Evolutionary conservation across 2,888 invertebrate genomes (phyloP), one percentile per base, ranked within the genome.

Genomic region (Ectemnius continuus): DNA sequence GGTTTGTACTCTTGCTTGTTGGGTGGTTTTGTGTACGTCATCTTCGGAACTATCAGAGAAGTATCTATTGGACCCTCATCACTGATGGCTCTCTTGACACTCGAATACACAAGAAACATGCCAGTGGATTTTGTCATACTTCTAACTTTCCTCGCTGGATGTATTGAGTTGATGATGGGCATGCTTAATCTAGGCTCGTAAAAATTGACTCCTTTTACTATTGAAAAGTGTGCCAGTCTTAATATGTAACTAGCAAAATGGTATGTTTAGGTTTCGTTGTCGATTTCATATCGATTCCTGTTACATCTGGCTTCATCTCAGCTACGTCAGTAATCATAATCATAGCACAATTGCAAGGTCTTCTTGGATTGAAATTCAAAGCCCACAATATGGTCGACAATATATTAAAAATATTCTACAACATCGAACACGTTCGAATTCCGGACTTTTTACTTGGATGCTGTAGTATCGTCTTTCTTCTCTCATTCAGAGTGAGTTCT

Each of bases 11-110:
- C 98, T 1, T 95, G 98, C 0, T 97, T 98, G 90, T 93, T 97
- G 91, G 97, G 97, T 89, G 84, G 88, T 88, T 95, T 98, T 85
- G 92, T 97, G 67, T 99, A 99, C 91, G 92, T 96, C 67, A 90
- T 97, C 83, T 94, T 98, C 85, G 98, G 98, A 56, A 97, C 97
- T 0, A 95, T 96, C 79, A 96, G 94, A 88, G 95, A 96, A 91
- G 96, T 96, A 2, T 96, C 96, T 0, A 96, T 97, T 80, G 97
- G 98, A n/a, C 98, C 98, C 0, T 98, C 98, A 0, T 97, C 97
- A 83, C 93, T 98, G 74, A 97, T 98, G 97, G 95, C 98, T 47
- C 92, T 98, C 65, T 92, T 98, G 85, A 96, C 96, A 46, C 92
- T 95, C 76, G 95, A 96, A 86, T 95, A 94, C 83, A 95, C 95